Base-by-base conservation (phyloP, 2,113 vertebrate genomes). In the Thalassoma bifasciatum region DNA sequence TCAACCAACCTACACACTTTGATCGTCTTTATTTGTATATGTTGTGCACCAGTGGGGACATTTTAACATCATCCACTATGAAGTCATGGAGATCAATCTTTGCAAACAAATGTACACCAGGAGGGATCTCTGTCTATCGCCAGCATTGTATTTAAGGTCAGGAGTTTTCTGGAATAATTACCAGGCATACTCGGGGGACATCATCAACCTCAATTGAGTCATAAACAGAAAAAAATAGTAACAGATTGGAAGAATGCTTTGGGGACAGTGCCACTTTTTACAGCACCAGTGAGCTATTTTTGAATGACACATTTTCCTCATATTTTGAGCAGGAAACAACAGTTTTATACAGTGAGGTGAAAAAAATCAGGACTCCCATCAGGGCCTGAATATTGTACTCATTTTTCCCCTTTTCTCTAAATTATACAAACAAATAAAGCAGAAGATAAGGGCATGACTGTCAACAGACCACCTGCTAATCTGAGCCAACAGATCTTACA, bases 401-500 rank as follows among this genome's bases (percentile, higher is more conserved):
- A 46, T 8, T 21, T 22, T n/a, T 21, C 11, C 1, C 0, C 57
- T 6, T 57, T 37, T 54, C n/a, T 16, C 42, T n/a, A n/a, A 49
- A 49, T n/a, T 9, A 49, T 49, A 8, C 46, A 49, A 49, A 49
- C n/a, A 49, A 49, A 21, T 21, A 19, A 10, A n/a, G n/a, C 46
- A 62, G n/a, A 69, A 19, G 54, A 23, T 58, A 51, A 62, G 38
- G 46, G 40, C 40, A 24, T 70, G 64, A 21, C 50, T 51, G 69
- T 66, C 49, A 80, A 73, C 47, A 73, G 47, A 65, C n/a, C 57
- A 53, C 16, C 4, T 44, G 54, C 30, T 54, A 42, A 65, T 16
- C 21, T 49, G 19, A 62, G 36, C 52, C 69, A 26, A 40, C 23
- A 71, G 63, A 42, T 10, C 21, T 19, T 72, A 30, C 30, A 30